phyloP scores from a whole-genome alignment of 2,113 vertebrate species.

The Tretioscincus oriximinensis region DNA sequence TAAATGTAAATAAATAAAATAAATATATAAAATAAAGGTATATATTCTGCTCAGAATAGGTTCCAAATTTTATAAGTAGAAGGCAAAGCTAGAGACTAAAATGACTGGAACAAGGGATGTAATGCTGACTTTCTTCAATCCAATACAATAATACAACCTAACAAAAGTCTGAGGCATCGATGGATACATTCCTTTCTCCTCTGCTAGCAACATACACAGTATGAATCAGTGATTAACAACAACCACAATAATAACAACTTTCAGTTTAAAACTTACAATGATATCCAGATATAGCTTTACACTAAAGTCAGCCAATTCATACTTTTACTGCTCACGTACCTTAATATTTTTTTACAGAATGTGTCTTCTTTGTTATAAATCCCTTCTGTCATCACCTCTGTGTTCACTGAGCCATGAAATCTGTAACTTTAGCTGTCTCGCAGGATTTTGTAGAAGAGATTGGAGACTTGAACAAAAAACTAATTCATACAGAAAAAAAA shows the following conservation, averaged over 20 bases:
- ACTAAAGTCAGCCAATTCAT: conserved; percentile 7
- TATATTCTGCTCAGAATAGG: no score
- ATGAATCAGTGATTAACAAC: background rate
- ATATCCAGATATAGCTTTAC: background rate
- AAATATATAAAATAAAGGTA: background rate
- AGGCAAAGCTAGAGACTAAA: no score
- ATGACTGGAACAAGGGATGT: no score
- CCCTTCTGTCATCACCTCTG: conserved; percentile 1
- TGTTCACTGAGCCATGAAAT: background rate
- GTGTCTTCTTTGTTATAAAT: background rate
- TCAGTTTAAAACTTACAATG: background rate
- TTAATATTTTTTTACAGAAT: background rate
- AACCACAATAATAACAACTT: background rate
- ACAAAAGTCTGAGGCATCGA: no score
- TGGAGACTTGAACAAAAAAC: background rate
- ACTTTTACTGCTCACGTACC: background rate
- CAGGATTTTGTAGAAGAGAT: rapidly evolving
- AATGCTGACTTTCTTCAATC: no score
- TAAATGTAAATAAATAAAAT: no score
- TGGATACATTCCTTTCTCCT: no score
- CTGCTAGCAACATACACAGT: no score
- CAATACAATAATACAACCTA: no score
- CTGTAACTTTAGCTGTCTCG: background rate
- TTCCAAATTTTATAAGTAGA: no score
- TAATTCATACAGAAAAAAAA: no score